Evolutionary conservation across 1,140 invertebrate species (phyloP).

Genomic region (Bombyx mandarina): DNA sequence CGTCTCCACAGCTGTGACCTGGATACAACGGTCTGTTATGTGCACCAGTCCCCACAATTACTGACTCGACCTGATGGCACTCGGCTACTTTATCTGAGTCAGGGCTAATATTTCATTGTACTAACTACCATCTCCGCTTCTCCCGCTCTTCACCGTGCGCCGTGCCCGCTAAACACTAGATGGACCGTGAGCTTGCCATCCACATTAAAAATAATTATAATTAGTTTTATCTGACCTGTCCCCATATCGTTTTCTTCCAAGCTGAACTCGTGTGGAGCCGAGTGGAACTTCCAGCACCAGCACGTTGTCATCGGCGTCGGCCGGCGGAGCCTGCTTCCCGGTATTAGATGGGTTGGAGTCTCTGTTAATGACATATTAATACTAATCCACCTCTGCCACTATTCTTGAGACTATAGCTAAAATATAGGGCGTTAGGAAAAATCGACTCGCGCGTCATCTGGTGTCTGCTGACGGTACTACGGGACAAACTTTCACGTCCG

Average conservation of each 20-base stretch:
- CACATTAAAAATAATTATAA: neutral
- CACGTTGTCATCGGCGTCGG: conserved; percentile 26
- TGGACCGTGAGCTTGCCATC: neutral
- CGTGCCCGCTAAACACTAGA: neutral
- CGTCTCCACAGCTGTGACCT: conserved; percentile 96
- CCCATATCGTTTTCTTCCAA: conserved; percentile 87
- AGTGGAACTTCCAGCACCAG: conserved; percentile 88
- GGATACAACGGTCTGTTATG: neutral
- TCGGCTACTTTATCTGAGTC: no score
- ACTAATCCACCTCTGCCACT: no score
- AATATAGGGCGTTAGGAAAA: no score
- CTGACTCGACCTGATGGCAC: no score
- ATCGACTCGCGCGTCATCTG: no score
- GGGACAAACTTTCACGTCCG: no score
- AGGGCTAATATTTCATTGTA: no score
- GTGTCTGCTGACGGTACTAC: no score
- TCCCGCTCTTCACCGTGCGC: neutral
- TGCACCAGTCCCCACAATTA: no score
- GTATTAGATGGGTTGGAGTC: conserved; percentile 10
- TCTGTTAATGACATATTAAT: conserved; percentile 6
- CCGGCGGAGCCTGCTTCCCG: conserved; percentile 11
- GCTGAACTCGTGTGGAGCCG: conserved; percentile 77
- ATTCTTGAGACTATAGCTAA: no score
- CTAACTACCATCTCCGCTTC: no score
- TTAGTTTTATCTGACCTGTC: conserved; percentile 62